Evolutionary conservation across 2,888 invertebrate species (phyloP), one percentile per base, ranked within the genome.

Genomic region (Sericinus montela): DNA sequence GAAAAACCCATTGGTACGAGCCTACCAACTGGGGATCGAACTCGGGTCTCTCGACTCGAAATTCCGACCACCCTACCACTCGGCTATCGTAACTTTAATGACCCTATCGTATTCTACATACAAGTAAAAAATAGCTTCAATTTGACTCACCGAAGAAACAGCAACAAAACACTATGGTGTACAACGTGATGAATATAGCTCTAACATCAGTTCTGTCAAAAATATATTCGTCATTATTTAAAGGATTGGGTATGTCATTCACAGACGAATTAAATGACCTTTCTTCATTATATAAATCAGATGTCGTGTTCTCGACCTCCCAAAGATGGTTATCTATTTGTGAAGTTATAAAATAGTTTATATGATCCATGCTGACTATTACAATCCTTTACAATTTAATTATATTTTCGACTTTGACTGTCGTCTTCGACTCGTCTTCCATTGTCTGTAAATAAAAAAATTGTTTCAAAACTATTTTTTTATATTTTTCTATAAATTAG

Each of bases 141-240:
- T 32, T 9, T 34, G 48, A 91, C 94, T 94, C 78, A 95, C 95
- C 95, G 67, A 95, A 94, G 75, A 95, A 94, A 72, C 95, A 95
- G 66, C 93, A 93, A 76, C 94, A 93, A 76, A 95, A 95, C 14
- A 95, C 95, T 55, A 94, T 80, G 1, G 93, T 92, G 71, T 95
- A 95, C 23, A 95, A 83, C 0, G 92, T 92, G 67, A 94, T 93
- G 76, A 95, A 94, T 65, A 94, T 91, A 43, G 93, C 90, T 67
- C 92, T 91, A 47, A 95, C 92, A 72, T 94, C 93, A 44, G 91
- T 90, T 64, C 94, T 90, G 74, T 95, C 94, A 67, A 94, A 94
- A 60, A 95, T 93, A 69, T 93, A 94, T 52, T 94, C 93, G 54
- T 91, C 91, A 48, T 89, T 72, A 35, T 69, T 71, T 51, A 72